A percentile compares a stretch with the other conserved stretches of the same genome.
Evolutionary conservation across 2,888 invertebrate genomes (phyloP).

Genomic region (Meloe dianella): DNA sequence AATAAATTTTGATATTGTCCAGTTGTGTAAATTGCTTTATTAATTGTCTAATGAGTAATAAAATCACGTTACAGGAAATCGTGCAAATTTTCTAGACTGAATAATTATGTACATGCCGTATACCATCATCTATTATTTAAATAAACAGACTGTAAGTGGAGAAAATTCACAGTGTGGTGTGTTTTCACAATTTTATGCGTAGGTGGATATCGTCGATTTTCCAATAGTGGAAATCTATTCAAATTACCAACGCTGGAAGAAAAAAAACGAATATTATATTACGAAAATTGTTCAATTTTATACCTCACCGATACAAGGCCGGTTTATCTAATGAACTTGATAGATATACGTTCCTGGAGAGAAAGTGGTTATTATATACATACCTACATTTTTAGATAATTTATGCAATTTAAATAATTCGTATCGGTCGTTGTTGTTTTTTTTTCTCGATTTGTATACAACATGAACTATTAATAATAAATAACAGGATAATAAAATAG

Average conservation of each 20-base stretch:
- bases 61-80: slow-evolving; percentile 11
- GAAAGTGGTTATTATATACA: slow-evolving; percentile 4
- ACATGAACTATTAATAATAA: background rate
- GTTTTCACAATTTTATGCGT: background rate
- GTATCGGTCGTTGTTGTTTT: background rate
- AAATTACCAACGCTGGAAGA: background rate
- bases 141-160: background rate
- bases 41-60: slow-evolving; percentile 8
- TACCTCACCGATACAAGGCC: slow-evolving; percentile 5
- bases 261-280: background rate
- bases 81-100: slow-evolving; percentile 7
- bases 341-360: slow-evolving; percentile 8
- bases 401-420: slow-evolving; percentile 7
- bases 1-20: slow-evolving; percentile 4
- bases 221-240: background rate
- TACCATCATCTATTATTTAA: slow-evolving; percentile 6
- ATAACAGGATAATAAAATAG: background rate
- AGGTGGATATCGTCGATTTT: background rate
- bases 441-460: background rate
- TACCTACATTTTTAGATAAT: background rate
- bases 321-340: slow-evolving; percentile 9
- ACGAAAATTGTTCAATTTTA: slow-evolving; percentile 1
- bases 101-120: slow-evolving; percentile 3
- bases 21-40: background rate
- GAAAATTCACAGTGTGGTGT: background rate